Conservation (phyloP, 92 coral and sea anemone genomes). For the Actinostola sp. region DNA sequence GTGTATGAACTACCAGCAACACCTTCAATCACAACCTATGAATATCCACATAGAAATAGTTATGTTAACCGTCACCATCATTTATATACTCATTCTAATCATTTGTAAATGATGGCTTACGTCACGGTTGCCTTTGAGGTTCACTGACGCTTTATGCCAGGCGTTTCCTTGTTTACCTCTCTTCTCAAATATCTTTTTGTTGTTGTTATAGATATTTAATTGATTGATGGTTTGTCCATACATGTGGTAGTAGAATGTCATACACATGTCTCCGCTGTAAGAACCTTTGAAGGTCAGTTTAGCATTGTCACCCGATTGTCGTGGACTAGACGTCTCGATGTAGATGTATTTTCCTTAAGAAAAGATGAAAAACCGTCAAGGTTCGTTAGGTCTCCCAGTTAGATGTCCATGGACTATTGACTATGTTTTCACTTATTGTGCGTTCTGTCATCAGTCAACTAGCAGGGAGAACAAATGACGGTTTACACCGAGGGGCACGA, state of each 20-base stretch:
- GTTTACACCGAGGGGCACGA: no score
- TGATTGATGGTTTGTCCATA: conserved; percentile 25
- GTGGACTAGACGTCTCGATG: conserved; percentile 43
- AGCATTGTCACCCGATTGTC: conserved; percentile 24
- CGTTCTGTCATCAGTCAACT: no score
- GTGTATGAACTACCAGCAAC: conserved; percentile 50
- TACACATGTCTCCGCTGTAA: conserved; percentile 31
- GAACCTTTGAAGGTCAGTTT: conserved; percentile 16
- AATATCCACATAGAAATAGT: background rate
- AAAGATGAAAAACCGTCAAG: no score
- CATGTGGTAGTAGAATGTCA: conserved; percentile 58
- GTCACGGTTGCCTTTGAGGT: background rate
- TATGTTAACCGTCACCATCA: background rate
- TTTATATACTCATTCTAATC: no score
- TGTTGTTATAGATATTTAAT: conserved; percentile 29
- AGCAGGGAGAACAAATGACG: no score
- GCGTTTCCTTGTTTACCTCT: conserved; percentile 31
- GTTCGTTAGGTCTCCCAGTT: no score
- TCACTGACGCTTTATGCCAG: conserved; percentile 25
- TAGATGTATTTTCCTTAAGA: conserved; percentile 20
- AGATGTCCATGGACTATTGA: no score
- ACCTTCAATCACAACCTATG: conserved; percentile 57
- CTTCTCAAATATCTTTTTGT: background rate
- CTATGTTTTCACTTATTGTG: no score
- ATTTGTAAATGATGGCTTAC: no score